Evolutionary conservation across 2,888 invertebrate genomes (phyloP).

Genomic region (Ophion ellenae): DNA sequence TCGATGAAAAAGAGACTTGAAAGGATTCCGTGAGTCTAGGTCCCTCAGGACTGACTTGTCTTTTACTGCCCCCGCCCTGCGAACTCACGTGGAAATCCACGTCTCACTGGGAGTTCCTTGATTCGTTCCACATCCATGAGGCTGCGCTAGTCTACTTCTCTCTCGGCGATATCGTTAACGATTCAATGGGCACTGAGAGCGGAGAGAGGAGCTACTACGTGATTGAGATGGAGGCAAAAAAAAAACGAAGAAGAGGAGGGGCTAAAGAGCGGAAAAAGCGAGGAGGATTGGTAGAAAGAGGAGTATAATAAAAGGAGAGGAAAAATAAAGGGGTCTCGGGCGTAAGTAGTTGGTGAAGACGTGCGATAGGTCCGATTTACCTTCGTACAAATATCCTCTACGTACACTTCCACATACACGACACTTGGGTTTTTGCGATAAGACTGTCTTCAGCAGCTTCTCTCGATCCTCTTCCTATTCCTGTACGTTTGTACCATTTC

Average conservation of each 20-base stretch:
- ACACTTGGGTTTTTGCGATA: constrained; percentile 44
- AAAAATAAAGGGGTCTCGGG: constrained; percentile 36
- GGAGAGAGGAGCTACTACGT: constrained; percentile 52
- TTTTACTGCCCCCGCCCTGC: neutral
- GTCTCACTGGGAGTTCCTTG: constrained; percentile 53
- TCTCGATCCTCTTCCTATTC: constrained; percentile 39
- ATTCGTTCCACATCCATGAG: constrained; percentile 51
- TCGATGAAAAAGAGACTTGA: constrained; percentile 57
- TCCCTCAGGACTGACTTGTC: constrained; percentile 28
- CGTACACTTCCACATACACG: neutral
- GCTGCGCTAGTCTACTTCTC: constrained; percentile 36
- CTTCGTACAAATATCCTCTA: constrained; percentile 17
- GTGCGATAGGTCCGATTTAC: constrained; percentile 65
- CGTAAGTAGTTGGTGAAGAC: constrained; percentile 54
- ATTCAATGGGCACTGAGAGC: constrained; percentile 63
- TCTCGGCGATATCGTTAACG: constrained; percentile 60
- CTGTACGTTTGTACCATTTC: constrained; percentile 36
- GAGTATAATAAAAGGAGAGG: constrained; percentile 3
- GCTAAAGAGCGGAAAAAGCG: constrained; percentile 27
- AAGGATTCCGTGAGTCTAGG: constrained; percentile 53
- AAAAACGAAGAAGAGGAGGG: constrained; percentile 16
- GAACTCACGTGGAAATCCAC: constrained; percentile 28
- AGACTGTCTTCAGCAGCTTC: constrained; percentile 53
- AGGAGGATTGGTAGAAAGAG: neutral
- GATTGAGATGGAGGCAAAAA: constrained; percentile 54